Evolutionary conservation across 2,113 vertebrate genomes (phyloP), one percentile per base, ranked within the genome.

Genomic region (Scopus umbretta): DNA sequence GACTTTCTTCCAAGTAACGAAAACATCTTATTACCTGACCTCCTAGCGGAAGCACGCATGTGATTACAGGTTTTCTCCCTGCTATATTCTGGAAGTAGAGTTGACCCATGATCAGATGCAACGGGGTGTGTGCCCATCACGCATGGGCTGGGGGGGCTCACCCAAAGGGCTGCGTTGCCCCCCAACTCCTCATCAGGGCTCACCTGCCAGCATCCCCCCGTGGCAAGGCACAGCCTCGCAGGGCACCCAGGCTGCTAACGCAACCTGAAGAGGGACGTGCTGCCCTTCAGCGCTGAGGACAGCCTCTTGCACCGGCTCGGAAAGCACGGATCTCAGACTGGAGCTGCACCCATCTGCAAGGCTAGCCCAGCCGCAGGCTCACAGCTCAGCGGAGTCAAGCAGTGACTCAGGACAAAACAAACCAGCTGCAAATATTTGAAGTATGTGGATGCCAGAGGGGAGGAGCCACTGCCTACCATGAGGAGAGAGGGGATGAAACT

Each of bases 351-450:
- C 53, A 62, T 34, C 29, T 4, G 3, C 11, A 0, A 27, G 67
- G 18, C 7, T 4, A 93, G 75, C 59, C 67, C 74, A 30, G 79
- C 82, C 82, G 56, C 59, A 17, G 50, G 50, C 63, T 90, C 88
- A 7, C 88, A 8, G 78, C 91, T 89, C 91, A 25, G 94, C 83
- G 72, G 25, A 76, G 86, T 26, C 86, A 66, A 85, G 83, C 83
- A 45, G 19, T 91, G 97, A 97, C 80, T 94, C 92, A 91, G 92
- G 94, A 89, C 86, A 94, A 94, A 95, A 89, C 83, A 94, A 94
- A 95, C 66, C 92, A 92, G 90, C 92, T 97, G 92, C 95, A 96
- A 97, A 96, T 94, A 96, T 94, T 40, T 81, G 70, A 96, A 94
- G 70, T 75, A 95, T 97, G 94, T 62, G 66, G 86, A 95, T 2